Evolutionary conservation across 1,140 invertebrate genomes (phyloP), one percentile per base, ranked within the genome.

Genomic region (Brachionus sp.): DNA sequence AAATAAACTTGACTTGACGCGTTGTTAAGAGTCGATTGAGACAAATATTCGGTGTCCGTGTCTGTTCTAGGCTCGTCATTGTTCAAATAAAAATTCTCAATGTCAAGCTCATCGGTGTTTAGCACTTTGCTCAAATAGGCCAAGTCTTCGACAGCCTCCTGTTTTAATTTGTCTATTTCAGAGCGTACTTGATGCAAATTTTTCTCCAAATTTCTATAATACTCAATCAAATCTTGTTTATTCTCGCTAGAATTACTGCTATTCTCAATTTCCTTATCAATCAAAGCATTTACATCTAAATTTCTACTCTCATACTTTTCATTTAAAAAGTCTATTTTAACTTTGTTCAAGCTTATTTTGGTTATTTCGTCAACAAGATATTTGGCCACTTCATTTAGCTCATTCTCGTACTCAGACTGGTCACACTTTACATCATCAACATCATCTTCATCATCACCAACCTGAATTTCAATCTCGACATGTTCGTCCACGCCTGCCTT

Each of bases 111-210:
- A 5, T 80, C 77, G 10, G 35, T 80, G 33, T 80, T 57, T 37
- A 80, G 33, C 25, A 80, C 57, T 42, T 80, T 42, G 33, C 33
- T 80, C 35, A 80, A 39, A 66, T 80, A 80, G 12, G 46, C 46
- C 77, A 80, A 62, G 50, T 80, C 77, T 37, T 80, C 77, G 23
- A 80, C 50, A 1, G 77, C 77, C 57, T 80, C 77, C 42, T 80
- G 29, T 16, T 80, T 80, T 16, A 80, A 13, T 13, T 80, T 80
- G 50, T 66, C 62, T 0, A 80, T 80, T 35, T 80, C 77, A 7
- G 35, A 37, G 19, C 77, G 19, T 10, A 80, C 77, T 64, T 80
- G 77, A 25, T 57, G 50, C 33, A 80, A 66, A 80, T 80, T 80
- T 23, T 66, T 19, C 29, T 80, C 77, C n/a, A 80, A 44, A 57